Percentiles rank a stretch among this genome's conserved stretches.
Conservation (phyloP, 2,888 invertebrate species). For the Trachelus tabidus region DNA sequence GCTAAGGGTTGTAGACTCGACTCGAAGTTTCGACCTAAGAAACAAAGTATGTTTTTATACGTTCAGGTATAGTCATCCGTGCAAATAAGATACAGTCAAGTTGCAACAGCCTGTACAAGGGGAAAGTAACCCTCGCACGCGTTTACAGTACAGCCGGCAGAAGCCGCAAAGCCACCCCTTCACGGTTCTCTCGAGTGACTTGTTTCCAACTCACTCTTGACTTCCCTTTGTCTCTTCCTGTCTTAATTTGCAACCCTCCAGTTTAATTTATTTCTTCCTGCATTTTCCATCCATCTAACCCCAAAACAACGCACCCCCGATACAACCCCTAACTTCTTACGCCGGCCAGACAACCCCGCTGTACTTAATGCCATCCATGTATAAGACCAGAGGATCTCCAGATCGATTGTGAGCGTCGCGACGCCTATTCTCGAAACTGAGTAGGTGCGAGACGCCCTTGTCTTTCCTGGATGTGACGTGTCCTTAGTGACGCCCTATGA, state of each 20-base stretch:
- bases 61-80: too few species aligned
- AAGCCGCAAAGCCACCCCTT: conserved; percentile 16
- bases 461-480: too few species aligned
- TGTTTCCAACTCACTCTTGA: conserved; percentile 23
- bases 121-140: too few species aligned
- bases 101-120: too few species aligned
- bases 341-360: not conserved
- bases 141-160: not conserved
- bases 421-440: not conserved
- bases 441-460: too few species aligned
- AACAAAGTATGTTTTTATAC: too few species aligned
- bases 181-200: conserved; percentile 16
- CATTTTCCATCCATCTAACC: conserved; percentile 21
- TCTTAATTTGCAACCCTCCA: conserved; percentile 22
- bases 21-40: too few species aligned
- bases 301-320: conserved; percentile 11
- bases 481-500: too few species aligned
- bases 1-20: too few species aligned
- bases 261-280: conserved; percentile 23
- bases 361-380: not conserved
- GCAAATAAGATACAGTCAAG: too few species aligned
- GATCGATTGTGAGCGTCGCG: not conserved
- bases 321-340: not conserved
- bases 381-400: not conserved
- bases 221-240: conserved; percentile 24